Percentiles rank a stretch among this genome's conserved stretches.
Evolutionary conservation across 2,113 vertebrate genomes (phyloP).

Genomic region (Sterna hirundo): DNA sequence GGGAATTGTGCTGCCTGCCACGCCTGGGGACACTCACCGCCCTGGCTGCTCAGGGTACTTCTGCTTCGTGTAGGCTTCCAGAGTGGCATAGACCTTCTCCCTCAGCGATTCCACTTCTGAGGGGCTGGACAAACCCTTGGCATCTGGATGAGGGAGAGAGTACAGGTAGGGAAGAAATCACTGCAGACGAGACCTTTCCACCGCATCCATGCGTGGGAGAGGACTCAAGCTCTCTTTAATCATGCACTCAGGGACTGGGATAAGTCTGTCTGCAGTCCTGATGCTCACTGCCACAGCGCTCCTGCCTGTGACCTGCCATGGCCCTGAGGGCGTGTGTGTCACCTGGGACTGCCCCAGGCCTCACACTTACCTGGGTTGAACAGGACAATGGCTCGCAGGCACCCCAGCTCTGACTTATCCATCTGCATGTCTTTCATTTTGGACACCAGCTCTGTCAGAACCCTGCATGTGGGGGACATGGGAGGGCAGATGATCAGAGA

Average conservation of each 20-base stretch:
- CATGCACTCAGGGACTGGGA: background rate
- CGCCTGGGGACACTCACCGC: constrained; percentile 75
- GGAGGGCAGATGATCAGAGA: background rate
- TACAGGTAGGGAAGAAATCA: background rate
- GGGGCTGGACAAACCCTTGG: constrained; percentile 93
- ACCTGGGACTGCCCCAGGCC: background rate
- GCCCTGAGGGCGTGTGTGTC: background rate
- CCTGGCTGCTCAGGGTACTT: constrained; percentile 95
- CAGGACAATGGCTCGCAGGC: constrained; percentile 92
- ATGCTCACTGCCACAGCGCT: background rate
- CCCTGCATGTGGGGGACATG: constrained; percentile 68
- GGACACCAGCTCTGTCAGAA: constrained; percentile 93
- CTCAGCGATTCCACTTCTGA: constrained; percentile 87
- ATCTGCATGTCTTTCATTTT: constrained; percentile 99
- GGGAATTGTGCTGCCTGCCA: background rate
- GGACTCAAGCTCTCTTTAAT: background rate
- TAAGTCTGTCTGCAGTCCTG: background rate
- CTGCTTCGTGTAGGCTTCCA: constrained; percentile 97
- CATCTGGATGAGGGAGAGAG: constrained; percentile 77
- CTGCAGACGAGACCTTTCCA: background rate
- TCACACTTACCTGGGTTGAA: constrained; percentile 88
- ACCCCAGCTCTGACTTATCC: constrained; percentile 95
- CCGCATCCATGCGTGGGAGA: fast-evolving
- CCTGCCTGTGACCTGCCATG: background rate
- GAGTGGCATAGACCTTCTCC: constrained; percentile 94